phyloP scores from a whole-genome alignment of 2,113 vertebrate species.

The Odocoileus hemionus region DNA sequence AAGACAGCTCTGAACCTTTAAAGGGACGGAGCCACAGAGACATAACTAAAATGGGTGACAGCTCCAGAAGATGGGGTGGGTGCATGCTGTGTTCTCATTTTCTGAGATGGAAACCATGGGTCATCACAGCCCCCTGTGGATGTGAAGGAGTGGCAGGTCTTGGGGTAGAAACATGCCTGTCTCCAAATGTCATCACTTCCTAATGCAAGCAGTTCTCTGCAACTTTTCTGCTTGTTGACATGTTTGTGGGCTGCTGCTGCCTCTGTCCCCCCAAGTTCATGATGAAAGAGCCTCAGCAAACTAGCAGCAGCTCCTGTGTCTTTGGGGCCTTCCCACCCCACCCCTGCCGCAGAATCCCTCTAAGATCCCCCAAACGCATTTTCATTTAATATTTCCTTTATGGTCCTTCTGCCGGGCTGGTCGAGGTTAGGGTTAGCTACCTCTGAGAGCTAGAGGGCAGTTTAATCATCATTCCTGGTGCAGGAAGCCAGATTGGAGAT shows the following conservation, averaged over 20 bases:
- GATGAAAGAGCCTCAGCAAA: background rate
- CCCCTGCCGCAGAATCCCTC: background rate
- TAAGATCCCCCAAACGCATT: background rate
- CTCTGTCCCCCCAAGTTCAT: background rate
- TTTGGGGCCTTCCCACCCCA: background rate
- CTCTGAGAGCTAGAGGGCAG: background rate
- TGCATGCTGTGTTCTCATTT: background rate
- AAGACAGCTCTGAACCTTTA: background rate
- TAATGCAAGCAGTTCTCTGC: background rate
- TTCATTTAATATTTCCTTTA: background rate
- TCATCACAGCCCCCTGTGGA: background rate
- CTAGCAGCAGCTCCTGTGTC: background rate
- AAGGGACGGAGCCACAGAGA: background rate
- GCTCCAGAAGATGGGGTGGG: accelerated
- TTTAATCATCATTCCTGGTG: background rate
- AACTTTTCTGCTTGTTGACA: background rate
- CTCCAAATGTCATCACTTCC: background rate
- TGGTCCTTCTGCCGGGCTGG: background rate
- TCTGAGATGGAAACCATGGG: background rate
- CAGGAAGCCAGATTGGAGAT: background rate
- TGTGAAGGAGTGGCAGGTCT: background rate
- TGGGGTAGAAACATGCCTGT: background rate
- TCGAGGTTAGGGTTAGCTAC: background rate
- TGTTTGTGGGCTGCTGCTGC: background rate
- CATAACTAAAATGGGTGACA: background rate